These are phyloP conservation scores for Euphonia xanthogaster DNA, from an alignment of 2,797 vertebrate genomes.

Conservation along the genomic window DNA sequence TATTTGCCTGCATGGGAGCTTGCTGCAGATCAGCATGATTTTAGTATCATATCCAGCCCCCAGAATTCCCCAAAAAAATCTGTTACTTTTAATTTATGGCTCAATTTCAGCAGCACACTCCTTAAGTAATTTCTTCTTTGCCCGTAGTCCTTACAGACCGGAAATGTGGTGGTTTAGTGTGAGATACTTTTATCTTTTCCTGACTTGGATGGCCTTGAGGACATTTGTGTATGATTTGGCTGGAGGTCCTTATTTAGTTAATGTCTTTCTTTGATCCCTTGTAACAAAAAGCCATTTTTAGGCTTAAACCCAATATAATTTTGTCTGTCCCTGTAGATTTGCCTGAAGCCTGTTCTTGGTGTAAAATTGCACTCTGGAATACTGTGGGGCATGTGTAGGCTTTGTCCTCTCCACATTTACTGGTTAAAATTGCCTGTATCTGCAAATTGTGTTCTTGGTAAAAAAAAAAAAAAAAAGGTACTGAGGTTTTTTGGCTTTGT, in stretches of 20 bases:
- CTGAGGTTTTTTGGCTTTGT: background rate
- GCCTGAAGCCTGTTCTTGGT: background rate
- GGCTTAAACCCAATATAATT: background rate
- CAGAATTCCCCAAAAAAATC: background rate
- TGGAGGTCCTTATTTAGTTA: background rate
- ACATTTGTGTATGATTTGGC: background rate
- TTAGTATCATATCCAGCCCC: background rate
- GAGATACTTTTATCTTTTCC: background rate
- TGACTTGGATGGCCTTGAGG: background rate
- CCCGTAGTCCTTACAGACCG: background rate
- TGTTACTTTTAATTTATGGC: background rate
- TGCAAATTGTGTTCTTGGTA: background rate
- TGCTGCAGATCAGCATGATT: background rate
- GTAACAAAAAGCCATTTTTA: background rate
- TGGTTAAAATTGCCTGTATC: background rate
- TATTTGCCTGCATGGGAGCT: background rate
- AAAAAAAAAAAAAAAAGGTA: background rate
- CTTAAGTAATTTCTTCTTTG: background rate
- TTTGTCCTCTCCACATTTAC: background rate
- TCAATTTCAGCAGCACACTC: background rate
- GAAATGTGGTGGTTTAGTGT: background rate
- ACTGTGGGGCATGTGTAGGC: background rate
- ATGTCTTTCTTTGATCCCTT: background rate
- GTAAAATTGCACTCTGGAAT: background rate
- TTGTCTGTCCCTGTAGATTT: background rate